Evolutionary conservation across 1,140 invertebrate genomes (phyloP).

Genomic region (Lordiphosa clarofinis): DNA sequence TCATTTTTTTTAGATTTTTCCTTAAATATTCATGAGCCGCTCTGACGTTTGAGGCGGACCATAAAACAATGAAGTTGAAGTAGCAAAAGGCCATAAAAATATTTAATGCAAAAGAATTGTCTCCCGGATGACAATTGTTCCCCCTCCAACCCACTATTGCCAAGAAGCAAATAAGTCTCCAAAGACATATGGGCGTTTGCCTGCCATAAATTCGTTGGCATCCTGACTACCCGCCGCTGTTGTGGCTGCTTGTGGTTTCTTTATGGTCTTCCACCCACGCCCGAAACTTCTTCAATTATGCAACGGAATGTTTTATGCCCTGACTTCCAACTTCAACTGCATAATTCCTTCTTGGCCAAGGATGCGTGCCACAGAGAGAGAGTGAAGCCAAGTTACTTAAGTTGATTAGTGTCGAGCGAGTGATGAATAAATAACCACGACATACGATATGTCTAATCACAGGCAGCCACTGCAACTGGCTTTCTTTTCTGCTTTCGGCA

Average conservation of each 20-base stretch:
- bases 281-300: conserved; percentile 63
- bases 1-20: conserved; percentile 35
- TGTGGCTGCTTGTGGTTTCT: conserved; percentile 2
- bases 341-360: conserved; percentile 48
- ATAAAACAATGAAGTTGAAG: conserved; percentile 69
- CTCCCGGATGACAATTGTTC: conserved; percentile 58
- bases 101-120: conserved; percentile 73
- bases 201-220: conserved; percentile 64
- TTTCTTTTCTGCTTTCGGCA: conserved; percentile 18
- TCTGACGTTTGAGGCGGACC: conserved; percentile 42
- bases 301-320: conserved; percentile 69
- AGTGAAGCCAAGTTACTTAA: conserved; percentile 48
- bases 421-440: conserved; percentile 63
- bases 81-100: conserved; percentile 62
- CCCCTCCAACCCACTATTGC: neutral
- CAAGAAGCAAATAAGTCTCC: conserved; percentile 63
- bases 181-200: conserved; percentile 64
- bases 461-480: neutral
- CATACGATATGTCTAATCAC: conserved; percentile 22
- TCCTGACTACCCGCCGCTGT: conserved; percentile 10
- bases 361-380: conserved; percentile 29
- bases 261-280: conserved; percentile 4
- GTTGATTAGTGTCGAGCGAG: conserved; percentile 69
- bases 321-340: conserved; percentile 32
- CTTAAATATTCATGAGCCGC: conserved; percentile 67